Percentiles rank a stretch among this genome's conserved stretches.
Conservation (phyloP, 2,888 invertebrate species). For the Apodemia hepburni region DNA sequence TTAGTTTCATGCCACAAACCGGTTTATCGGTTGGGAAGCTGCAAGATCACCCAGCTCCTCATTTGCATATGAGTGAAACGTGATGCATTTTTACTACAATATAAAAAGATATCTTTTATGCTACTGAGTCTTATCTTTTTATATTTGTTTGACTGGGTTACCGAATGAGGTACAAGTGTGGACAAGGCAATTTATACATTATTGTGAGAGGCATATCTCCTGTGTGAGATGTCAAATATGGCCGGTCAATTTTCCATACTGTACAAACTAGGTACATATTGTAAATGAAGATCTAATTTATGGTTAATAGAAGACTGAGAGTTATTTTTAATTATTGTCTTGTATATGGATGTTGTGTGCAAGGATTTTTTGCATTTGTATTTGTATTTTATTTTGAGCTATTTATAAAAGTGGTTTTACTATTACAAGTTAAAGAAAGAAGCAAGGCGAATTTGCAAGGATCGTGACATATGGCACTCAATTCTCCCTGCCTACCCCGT, state of each 20-base stretch:
- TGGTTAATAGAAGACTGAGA: slow-evolving; percentile 75
- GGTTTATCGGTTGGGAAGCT: too few relatives aligned
- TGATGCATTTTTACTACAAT: too few relatives aligned
- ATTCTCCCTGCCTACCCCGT: too few relatives aligned
- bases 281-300: slow-evolving; percentile 63
- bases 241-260: slow-evolving; percentile 44
- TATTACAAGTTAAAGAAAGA: not conserved
- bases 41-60: too few relatives aligned
- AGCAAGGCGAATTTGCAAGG: too few relatives aligned
- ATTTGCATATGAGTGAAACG: too few relatives aligned
- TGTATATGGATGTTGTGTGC: slow-evolving; percentile 42
- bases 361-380: slow-evolving; percentile 13
- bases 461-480: too few relatives aligned
- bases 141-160: too few relatives aligned
- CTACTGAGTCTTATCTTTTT: too few relatives aligned
- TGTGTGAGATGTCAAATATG: slow-evolving; percentile 4
- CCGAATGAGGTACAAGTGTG: not conserved
- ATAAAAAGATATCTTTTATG: too few relatives aligned
- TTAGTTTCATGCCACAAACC: too few relatives aligned
- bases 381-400: not conserved
- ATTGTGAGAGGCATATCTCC: not conserved
- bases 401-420: not conserved
- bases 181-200: not conserved
- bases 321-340: slow-evolving; percentile 55
- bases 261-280: slow-evolving; percentile 53